Evolutionary conservation across 1,140 invertebrate genomes (phyloP), one percentile per base, ranked within the genome.

Genomic region (Solen grandis): DNA sequence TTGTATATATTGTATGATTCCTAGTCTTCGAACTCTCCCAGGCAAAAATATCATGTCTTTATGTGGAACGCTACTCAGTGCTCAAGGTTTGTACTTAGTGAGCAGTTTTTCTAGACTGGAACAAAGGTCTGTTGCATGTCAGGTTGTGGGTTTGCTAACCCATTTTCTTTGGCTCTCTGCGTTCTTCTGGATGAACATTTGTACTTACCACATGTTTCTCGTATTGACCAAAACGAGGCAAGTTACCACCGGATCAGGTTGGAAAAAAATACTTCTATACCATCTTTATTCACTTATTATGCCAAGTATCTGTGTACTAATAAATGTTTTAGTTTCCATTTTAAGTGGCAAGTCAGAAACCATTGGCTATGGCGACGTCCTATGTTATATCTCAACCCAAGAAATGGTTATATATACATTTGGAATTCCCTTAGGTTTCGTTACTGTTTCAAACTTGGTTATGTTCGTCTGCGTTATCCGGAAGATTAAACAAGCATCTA

Each of bases 101-200:
- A 19, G 50, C 0, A 77, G 63, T 27, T 65, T 46, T 31, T 1
- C 16, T 25, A 19, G 29, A 14, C 36, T 77, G 2, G 27, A 65
- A 25, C 1, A 1, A 13, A 54, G 55, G 46, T 65, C 60, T 2
- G 22, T 13, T 4, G 38, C n/a, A 36, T 77, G 74, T 31, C 1
- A 33, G 16, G 36, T 41, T 1, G 25, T 77, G 0, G 74, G 74
- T 35, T 1, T 77, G 16, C 35, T 77, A 16, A 19, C 62, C 5
- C 74, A 77, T 55, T 77, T 33, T 14, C 4, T n/a, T 14, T 77
- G 60, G 74, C 29, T 77, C 22, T 14, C 57, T 19, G 62, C 35
- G 8, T n/a, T 63, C n/a, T 55, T 65, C 27, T 77, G 74, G 74
- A 77, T 77, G 74, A 65, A 65, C 25, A 55, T 77, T 50, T 77